Conservation (phyloP, 2,113 vertebrate genomes). For the Corythoichthys intestinalis region DNA sequence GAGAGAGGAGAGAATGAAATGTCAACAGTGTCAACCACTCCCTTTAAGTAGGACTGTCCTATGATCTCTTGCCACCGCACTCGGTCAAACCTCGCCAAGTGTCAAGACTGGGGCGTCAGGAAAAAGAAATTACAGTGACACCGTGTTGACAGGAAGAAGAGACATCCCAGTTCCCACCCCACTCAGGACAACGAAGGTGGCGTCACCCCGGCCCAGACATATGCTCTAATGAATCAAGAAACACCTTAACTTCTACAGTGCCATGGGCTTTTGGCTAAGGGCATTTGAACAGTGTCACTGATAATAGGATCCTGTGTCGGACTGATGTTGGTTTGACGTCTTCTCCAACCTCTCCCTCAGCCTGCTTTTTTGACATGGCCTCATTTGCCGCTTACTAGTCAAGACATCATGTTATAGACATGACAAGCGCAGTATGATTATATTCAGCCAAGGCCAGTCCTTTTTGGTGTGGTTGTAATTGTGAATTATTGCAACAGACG, state of each 20-base stretch:
- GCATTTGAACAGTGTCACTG: conserved; percentile 81
- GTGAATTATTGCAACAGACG: conserved; percentile 17
- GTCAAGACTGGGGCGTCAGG: conserved; percentile 73
- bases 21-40: conserved; percentile 80
- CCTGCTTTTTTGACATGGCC: conserved; percentile 87
- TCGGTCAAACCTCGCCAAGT: conserved; percentile 73
- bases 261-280: conserved; percentile 80
- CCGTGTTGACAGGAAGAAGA: conserved; percentile 84
- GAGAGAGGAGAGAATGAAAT: conserved; percentile 68
- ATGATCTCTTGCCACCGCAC: conserved; percentile 69
- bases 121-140: conserved; percentile 88
- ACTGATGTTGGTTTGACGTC: conserved; percentile 76
- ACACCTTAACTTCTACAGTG: conserved; percentile 89
- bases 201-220: conserved; percentile 80
- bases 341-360: conserved; percentile 79
- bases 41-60: conserved; percentile 76
- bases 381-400: conserved; percentile 83
- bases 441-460: conserved; percentile 26
- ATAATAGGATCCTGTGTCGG: conserved; percentile 83
- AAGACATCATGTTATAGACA: conserved; percentile 79
- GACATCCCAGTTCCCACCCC: conserved; percentile 77
- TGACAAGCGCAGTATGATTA: conserved; percentile 79
- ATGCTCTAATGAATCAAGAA: conserved; percentile 93
- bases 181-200: conserved; percentile 82
- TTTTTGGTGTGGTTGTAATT: conserved; percentile 24